Percentiles rank a stretch among this genome's conserved stretches.
These are phyloP conservation scores for Ferdinandea cuprea DNA, from an alignment of 2,888 invertebrate genomes.

Conservation along the genomic window DNA sequence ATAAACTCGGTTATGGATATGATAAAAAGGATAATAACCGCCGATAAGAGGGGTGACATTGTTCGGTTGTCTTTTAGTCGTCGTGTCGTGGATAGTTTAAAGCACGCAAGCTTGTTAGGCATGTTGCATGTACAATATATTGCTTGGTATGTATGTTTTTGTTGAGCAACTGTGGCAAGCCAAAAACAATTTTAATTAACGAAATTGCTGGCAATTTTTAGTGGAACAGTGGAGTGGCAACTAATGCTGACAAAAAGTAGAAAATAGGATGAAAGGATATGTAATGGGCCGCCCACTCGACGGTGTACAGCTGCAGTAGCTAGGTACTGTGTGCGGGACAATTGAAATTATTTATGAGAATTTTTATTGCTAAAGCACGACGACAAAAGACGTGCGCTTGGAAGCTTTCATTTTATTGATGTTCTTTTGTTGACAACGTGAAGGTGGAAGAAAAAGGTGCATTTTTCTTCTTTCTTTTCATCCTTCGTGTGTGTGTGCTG, in stretches of 20 bases:
- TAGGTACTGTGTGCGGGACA: neutral
- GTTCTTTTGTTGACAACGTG: neutral
- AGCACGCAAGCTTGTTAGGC: conserved; percentile 30
- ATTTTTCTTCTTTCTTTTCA: neutral
- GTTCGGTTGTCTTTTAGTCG: neutral
- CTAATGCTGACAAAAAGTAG: neutral
- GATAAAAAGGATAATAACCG: conserved; percentile 45
- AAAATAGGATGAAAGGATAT: neutral
- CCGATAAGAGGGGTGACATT: conserved; percentile 44
- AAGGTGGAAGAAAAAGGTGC: neutral
- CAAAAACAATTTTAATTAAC: conserved; percentile 56
- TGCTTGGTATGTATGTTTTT: neutral
- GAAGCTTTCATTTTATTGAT: neutral
- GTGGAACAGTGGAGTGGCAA: too few species aligned
- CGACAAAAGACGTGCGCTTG: neutral
- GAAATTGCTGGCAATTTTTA: conserved; percentile 26
- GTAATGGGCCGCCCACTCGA: neutral
- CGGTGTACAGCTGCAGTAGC: neutral
- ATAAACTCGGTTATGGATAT: conserved; percentile 59
- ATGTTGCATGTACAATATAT: neutral
- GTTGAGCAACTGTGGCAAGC: conserved; percentile 6
- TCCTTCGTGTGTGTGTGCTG: neutral
- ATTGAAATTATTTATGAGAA: conserved; percentile 24
- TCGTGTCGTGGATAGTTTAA: conserved; percentile 1
- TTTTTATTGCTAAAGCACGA: neutral